Evolutionary conservation across 2,888 invertebrate species (phyloP).

Genomic region (Trypoxylon attenuatum): DNA sequence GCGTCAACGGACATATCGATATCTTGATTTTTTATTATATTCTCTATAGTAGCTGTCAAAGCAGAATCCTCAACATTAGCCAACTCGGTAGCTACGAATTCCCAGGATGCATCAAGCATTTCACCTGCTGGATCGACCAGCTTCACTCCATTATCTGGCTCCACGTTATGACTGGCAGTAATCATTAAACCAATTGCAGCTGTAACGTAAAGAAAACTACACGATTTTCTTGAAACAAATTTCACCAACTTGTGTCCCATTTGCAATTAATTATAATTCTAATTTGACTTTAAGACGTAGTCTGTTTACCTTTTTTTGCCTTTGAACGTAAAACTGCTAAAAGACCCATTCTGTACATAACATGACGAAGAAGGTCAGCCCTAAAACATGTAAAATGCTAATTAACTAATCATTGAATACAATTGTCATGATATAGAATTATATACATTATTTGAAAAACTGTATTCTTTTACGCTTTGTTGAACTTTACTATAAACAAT

Average conservation of each 20-base stretch:
- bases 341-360: constrained; percentile 95
- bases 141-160: constrained; percentile 97
- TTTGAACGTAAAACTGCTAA: constrained; percentile 92
- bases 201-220: constrained; percentile 50
- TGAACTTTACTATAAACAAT: not conserved
- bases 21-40: constrained; percentile 82
- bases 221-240: not conserved
- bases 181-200: constrained; percentile 97
- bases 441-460: not conserved
- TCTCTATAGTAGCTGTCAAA: constrained; percentile 50
- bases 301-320: constrained; percentile 86
- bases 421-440: constrained; percentile 14
- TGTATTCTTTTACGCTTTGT: not conserved
- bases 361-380: constrained; percentile 89
- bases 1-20: constrained; percentile 84
- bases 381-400: constrained; percentile 76
- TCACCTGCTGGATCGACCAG: constrained; percentile 96
- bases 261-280: constrained; percentile 33
- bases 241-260: not conserved
- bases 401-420: constrained; percentile 30
- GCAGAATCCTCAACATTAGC: constrained; percentile 82
- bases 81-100: constrained; percentile 88
- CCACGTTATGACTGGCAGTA: constrained; percentile 98
- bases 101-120: constrained; percentile 97
- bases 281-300: too few species aligned